phyloP scores from a whole-genome alignment of 2,797 vertebrate species.

The Tolypeutes matacus region DNA sequence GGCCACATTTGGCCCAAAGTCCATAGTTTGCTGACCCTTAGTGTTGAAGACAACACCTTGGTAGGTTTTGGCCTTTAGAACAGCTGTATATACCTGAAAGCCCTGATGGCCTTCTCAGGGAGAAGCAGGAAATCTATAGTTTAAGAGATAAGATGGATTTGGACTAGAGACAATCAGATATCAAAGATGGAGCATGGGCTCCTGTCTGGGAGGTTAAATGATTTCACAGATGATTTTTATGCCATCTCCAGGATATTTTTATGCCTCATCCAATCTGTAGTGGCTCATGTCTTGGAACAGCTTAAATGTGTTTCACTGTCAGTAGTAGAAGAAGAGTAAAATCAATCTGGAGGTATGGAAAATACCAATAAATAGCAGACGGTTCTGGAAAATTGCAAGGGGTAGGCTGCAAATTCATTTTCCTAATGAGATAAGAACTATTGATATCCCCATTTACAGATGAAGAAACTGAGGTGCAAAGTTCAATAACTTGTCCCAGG shows the following conservation, averaged over 20 bases:
- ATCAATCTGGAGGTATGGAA: neutral
- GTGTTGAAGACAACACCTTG: neutral
- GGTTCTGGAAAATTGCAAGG: neutral
- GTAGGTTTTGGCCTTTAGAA: neutral
- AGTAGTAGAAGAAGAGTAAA: conserved; percentile 6
- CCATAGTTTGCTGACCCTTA: conserved; percentile 19
- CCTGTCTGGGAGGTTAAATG: neutral
- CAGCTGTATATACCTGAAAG: neutral
- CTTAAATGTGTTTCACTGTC: neutral
- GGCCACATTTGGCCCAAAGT: neutral
- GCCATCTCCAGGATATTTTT: neutral
- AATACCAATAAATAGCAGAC: conserved; percentile 9
- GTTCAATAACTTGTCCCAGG: neutral
- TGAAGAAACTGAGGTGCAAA: neutral
- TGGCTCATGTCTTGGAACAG: neutral
- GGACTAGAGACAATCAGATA: neutral
- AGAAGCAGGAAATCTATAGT: neutral
- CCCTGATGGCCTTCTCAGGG: neutral
- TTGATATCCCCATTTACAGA: neutral
- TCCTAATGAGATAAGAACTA: neutral
- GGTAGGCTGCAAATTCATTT: neutral
- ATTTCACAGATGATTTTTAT: neutral
- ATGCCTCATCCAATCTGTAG: neutral
- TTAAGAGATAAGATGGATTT: neutral
- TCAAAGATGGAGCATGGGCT: neutral